A percentile compares a stretch with the other conserved stretches of the same genome.
phyloP scores from a whole-genome alignment of 1,140 invertebrate species.

The Eriocheir sinensis region DNA sequence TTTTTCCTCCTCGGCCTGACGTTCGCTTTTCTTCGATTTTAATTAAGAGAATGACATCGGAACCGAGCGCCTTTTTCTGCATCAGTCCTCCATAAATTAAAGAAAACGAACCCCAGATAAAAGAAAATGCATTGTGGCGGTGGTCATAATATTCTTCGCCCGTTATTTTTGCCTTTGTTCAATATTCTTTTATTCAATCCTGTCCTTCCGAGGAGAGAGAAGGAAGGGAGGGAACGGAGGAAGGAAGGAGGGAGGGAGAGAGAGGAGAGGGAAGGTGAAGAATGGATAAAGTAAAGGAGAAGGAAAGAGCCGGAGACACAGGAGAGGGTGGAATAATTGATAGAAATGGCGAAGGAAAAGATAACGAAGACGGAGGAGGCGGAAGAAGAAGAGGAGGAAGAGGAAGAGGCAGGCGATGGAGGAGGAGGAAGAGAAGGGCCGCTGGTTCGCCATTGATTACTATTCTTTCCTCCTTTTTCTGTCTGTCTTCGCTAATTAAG shows the following conservation, averaged over 20 bases:
- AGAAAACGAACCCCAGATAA: not conserved
- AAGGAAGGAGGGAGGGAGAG: not conserved
- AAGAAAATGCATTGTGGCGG: not conserved
- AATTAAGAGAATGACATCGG: constrained; percentile 4
- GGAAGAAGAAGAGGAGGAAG: not conserved
- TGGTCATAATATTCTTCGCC: not conserved
- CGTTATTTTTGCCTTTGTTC: not conserved
- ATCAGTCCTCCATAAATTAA: not conserved
- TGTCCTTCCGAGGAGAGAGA: too few relatives aligned
- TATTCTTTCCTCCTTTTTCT: too few relatives aligned
- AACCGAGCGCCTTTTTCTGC: not conserved
- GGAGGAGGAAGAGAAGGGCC: not conserved
- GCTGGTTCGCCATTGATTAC: too few relatives aligned
- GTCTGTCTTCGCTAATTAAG: too few relatives aligned
- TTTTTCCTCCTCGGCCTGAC: not conserved
- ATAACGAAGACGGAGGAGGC: not conserved
- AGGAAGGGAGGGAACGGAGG: not conserved
- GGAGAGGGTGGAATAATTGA: not conserved
- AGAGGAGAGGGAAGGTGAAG: not conserved
- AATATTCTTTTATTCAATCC: not conserved
- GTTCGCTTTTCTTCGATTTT: not conserved
- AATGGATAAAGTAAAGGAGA: not conserved
- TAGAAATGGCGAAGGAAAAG: not conserved
- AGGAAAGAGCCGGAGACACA: not conserved
- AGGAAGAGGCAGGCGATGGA: not conserved